Base-by-base conservation (phyloP, 2,888 invertebrate genomes). In the Melanostoma mellinum region DNA sequence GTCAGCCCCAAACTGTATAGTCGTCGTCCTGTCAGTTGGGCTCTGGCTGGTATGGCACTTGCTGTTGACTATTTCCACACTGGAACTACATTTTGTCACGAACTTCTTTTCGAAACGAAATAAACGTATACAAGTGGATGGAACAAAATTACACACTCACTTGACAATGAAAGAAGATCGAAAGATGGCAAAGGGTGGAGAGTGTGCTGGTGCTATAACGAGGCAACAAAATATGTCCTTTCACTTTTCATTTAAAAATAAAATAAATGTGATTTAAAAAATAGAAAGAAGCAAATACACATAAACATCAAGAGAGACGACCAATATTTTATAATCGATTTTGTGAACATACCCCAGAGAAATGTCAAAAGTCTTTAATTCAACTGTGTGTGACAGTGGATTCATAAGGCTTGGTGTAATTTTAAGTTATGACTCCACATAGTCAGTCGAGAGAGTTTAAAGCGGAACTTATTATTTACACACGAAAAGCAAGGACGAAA, bases 51-150 rank as follows among this genome's bases (percentile, higher is more conserved):
- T 79, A 44, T 79, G 79, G 84, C 84, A 84, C 84, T 84, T 79
- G 71, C 71, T 69, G 79, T 75, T 79, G 74, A 79, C 79, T 82
- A 78, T 61, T 82, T 82, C 61, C 44, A 58, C 67, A 71, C 10
- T 6, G 68, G 68, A 82, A 82, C 82, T 79, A 84, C 84, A 84
- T 84, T 75, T 84, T 79, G 84, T 84, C 84, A 84, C 84, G 84
- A 84, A 84, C 71, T 78, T 73, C 52, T 82, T 67, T 60, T 67
- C n/a, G 67, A 63, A 79, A 73, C 42, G 69, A 63, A 69, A 67
- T 48, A 63, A 63, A 63, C 63, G 63, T 63, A 69, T 68, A 73
- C 82, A 78, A 77, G 81, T 82, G 68, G 77, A 77, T 73, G 73
- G 68, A 48, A 50, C 77, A 68, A 67, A 65, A 73, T 68, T 78